phyloP scores from a whole-genome alignment of 2,888 invertebrate species.

The Leucania comma region DNA sequence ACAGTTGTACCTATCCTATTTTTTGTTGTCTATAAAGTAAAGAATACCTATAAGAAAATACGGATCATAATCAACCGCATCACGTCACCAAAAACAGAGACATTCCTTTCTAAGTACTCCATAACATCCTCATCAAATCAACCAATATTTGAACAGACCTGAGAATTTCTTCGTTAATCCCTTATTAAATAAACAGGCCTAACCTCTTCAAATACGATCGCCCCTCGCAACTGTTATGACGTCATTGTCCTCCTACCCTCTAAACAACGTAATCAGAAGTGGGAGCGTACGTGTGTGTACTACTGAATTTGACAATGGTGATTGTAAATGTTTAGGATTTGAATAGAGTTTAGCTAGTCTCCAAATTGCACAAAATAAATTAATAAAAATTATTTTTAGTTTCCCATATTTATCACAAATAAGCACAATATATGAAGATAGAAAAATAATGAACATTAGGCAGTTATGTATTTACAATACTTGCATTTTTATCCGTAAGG shows the following conservation, averaged over 20 bases:
- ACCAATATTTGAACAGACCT: conserved; percentile 51
- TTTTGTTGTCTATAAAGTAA: too few species aligned
- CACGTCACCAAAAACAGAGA: conserved; percentile 13
- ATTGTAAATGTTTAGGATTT: conserved; percentile 12
- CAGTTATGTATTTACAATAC: too few species aligned
- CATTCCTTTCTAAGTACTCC: conserved; percentile 12
- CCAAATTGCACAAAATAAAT: too few species aligned
- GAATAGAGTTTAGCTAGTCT: too few species aligned
- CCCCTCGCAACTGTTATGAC: conserved; percentile 59
- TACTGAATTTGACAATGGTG: conserved; percentile 22
- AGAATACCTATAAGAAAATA: too few species aligned
- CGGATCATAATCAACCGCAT: too few species aligned
- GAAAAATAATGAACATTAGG: too few species aligned
- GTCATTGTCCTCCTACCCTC: conserved; percentile 52
- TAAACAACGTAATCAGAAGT: conserved; percentile 56
- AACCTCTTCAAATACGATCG: conserved; percentile 59
- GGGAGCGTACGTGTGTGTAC: conserved; percentile 33
- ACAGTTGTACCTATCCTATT: too few species aligned
- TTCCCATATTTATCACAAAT: too few species aligned
- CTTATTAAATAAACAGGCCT: conserved; percentile 52
- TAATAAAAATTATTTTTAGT: too few species aligned
- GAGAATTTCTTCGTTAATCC: conserved; percentile 62
- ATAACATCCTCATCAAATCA: conserved; percentile 42
- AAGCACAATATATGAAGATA: too few species aligned
- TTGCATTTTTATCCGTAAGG: too few species aligned